Evolutionary conservation across 2,113 vertebrate species (phyloP).

Genomic region (Coptodon rendalli): DNA sequence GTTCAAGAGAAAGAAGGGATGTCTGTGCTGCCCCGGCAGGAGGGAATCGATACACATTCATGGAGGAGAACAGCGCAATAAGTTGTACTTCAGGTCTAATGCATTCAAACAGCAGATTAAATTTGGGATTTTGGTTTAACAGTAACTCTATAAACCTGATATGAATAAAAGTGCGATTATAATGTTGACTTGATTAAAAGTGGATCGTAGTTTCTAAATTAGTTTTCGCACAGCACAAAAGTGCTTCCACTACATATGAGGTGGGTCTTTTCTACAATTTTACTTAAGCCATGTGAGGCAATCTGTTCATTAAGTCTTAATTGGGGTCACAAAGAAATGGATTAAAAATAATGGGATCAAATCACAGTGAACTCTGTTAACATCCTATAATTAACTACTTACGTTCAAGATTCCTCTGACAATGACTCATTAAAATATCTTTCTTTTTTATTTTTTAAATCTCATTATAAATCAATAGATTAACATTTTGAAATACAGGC

Average conservation of each 20-base stretch:
- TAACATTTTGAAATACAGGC: neutral
- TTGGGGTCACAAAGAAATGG: constrained; percentile 10
- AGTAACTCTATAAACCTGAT: neutral
- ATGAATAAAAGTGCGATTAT: neutral
- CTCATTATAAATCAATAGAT: neutral
- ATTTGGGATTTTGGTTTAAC: neutral
- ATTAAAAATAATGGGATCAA: constrained; percentile 20
- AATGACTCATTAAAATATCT: neutral
- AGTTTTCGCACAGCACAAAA: neutral
- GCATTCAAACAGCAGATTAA: neutral
- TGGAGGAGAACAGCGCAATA: neutral
- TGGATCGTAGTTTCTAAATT: neutral
- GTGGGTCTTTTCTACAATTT: neutral
- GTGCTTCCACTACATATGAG: neutral
- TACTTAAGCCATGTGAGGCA: neutral
- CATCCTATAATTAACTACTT: neutral
- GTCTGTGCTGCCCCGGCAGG: neutral
- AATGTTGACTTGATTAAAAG: neutral
- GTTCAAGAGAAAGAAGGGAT: neutral
- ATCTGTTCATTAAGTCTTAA: neutral
- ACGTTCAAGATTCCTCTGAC: neutral
- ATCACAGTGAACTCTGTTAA: neutral
- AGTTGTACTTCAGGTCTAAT: neutral
- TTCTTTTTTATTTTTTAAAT: neutral
- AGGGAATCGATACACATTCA: constrained; percentile 20